A percentile compares a stretch with the other conserved stretches of the same genome.
phyloP scores from a whole-genome alignment of 1,140 invertebrate genomes.

The Drosophila pseudoananassae region DNA sequence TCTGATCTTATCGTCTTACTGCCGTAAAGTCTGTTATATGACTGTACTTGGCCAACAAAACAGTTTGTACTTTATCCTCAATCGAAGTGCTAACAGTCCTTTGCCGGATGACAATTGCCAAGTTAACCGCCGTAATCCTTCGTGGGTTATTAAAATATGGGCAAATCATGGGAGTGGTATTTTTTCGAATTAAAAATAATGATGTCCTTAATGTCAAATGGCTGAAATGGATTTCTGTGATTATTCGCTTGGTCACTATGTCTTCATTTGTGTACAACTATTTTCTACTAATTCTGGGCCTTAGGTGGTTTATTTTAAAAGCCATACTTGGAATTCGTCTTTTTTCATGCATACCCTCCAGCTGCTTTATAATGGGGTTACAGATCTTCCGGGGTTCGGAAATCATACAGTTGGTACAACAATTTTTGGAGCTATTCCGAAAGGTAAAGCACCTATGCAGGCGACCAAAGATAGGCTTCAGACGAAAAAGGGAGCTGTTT shows the following conservation, averaged over 20 bases:
- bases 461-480: conserved; percentile 4
- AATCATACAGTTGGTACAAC: conserved; percentile 16
- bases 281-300: rapidly evolving
- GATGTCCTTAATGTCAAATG: background rate
- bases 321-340: background rate
- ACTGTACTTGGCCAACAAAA: background rate
- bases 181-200: background rate
- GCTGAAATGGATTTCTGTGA: conserved; percentile 25
- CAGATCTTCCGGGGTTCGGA: conserved; percentile 15
- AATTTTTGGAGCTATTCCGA: conserved; percentile 27
- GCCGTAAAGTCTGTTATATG: background rate
- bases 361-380: conserved; percentile 6
- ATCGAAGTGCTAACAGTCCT: background rate
- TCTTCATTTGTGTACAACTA: background rate
- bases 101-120: conserved; percentile 9
- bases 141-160: background rate
- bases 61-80: conserved; percentile 1
- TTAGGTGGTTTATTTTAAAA: background rate
- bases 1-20: background rate
- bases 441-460: conserved; percentile 6
- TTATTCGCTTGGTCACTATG: background rate
- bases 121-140: conserved; percentile 6
- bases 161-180: conserved; percentile 1
- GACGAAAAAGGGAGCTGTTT: conserved; percentile 27
- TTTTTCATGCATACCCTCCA: background rate